Evolutionary conservation across 2,888 invertebrate species (phyloP).

Genomic region (Nemoura dubitans): DNA sequence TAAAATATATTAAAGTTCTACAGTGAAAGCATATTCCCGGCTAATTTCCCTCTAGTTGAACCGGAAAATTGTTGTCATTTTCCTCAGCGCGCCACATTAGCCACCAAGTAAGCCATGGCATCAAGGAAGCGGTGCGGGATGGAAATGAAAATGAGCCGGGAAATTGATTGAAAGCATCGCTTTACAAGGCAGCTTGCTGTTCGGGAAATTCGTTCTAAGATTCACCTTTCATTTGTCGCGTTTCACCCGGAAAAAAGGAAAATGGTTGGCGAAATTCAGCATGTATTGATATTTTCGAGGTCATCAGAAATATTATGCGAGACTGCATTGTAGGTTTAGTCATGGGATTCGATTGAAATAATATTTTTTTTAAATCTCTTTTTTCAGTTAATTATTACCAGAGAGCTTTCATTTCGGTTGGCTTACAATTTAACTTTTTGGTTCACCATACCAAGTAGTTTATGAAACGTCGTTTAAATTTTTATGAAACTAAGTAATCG

Average conservation of each 20-base stretch:
- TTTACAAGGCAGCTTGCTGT: too few species aligned
- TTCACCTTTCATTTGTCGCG: neutral
- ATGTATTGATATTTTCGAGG: too few species aligned
- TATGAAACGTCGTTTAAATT: too few species aligned
- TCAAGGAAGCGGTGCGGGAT: neutral
- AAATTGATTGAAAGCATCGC: conserved; percentile 5
- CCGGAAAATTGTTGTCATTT: neutral
- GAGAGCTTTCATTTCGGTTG: too few species aligned
- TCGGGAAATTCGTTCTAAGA: neutral
- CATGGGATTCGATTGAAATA: too few species aligned
- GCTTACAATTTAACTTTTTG: too few species aligned
- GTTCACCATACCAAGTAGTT: too few species aligned
- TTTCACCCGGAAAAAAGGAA: neutral
- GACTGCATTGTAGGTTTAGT: too few species aligned
- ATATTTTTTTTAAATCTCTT: too few species aligned
- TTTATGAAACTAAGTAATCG: too few species aligned
- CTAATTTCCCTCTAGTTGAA: neutral
- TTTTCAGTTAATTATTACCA: too few species aligned
- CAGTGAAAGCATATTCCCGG: neutral
- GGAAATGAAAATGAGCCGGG: neutral
- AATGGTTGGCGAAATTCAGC: neutral
- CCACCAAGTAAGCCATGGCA: neutral
- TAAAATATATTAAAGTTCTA: neutral
- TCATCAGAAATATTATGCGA: too few species aligned
- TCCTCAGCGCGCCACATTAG: neutral